phyloP scores from a whole-genome alignment of 2,888 invertebrate genomes.

The Netelia fuscicornis region DNA sequence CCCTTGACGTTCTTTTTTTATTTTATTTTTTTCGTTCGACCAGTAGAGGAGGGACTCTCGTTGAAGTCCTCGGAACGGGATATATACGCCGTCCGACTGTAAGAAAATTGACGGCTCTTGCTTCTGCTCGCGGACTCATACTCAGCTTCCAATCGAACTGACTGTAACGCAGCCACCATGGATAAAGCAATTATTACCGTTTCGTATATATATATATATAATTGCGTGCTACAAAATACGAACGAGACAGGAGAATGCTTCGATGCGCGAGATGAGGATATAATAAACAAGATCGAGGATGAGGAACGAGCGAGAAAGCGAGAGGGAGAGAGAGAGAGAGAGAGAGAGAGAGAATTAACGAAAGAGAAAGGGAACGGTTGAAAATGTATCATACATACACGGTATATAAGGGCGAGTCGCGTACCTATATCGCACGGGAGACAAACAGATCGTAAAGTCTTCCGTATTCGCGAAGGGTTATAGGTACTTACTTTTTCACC shows the following conservation, averaged over 20 bases:
- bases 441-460: constrained; percentile 57
- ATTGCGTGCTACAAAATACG: background rate
- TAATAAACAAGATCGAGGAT: constrained; percentile 10
- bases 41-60: constrained; percentile 6
- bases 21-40: background rate
- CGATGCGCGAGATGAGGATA: constrained; percentile 8
- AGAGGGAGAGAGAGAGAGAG: background rate
- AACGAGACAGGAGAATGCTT: constrained; percentile 15
- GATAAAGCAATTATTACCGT: constrained; percentile 16
- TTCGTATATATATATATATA: background rate
- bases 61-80: constrained; percentile 13
- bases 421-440: constrained; percentile 24
- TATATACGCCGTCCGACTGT: constrained; percentile 3
- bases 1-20: background rate
- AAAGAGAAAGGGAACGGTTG: constrained; percentile 27
- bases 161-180: background rate
- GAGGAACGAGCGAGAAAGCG: background rate
- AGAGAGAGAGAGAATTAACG: background rate
- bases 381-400: constrained; percentile 34
- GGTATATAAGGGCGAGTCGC: constrained; percentile 7
- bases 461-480: constrained; percentile 36
- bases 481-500: background rate
- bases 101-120: constrained; percentile 35
- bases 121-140: constrained; percentile 4
- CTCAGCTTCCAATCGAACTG: background rate